Evolutionary conservation across 1,140 invertebrate genomes (phyloP), one percentile per base, ranked within the genome.

Genomic region (Mercenaria mercenaria): DNA sequence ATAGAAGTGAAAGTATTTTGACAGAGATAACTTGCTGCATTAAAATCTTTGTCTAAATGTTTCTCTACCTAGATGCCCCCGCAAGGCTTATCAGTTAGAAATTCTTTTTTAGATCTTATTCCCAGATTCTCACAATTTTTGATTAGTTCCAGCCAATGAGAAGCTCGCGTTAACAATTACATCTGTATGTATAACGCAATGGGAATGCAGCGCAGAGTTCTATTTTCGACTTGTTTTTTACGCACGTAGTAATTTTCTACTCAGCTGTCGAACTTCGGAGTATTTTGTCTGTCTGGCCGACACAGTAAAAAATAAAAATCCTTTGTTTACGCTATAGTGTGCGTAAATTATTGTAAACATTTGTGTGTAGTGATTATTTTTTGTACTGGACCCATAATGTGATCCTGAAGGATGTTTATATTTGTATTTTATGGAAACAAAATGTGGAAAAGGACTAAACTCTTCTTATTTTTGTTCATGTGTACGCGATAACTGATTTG

Each of bases 41-140:
- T 64, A 29, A 64, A 64, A 64, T 64, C 67, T 74, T 56, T 47
- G 59, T 76, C 43, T 41, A 74, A 43, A 29, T n/a, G 20, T 32
- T 39, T 72, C 39, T 79, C 18, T 41, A 89, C 69, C 20, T 50
- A 82, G 4, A 34, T 64, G 72, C 50, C 83, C 81, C 67, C 50
- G n/a, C 41, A 39, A 37, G 56, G 39, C 43, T 61, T 74, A 47
- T 79, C 39, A 34, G 67, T 50, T 37, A 76, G 50, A 67, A 43
- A 89, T 76, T 79, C 59, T 90, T 18, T 77, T 69, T 77, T 91
- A 88, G 50, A 91, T 88, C 82, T 88, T 87, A 69, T 77, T 72
- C 86, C 92, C 90, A 47, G 89, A 88, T 52, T 93, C 89, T 41
- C 52, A 87, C 84, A 56, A 50, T 39, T 59, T 77, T 59, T 87